phyloP scores from a whole-genome alignment of 1,140 invertebrate species.

The Tetramorium parvispinum region DNA sequence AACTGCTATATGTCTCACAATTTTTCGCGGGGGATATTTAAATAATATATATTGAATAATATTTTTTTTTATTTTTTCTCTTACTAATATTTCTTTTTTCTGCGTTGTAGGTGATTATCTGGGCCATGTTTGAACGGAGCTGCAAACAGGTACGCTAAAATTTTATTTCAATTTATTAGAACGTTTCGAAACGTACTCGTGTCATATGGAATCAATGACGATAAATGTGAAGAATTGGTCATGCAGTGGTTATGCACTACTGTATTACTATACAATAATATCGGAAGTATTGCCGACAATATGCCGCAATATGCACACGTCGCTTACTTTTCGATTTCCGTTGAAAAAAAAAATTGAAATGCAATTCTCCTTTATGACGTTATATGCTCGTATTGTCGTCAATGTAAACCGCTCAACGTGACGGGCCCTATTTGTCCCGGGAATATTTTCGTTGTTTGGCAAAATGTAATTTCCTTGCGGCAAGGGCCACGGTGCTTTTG shows the following conservation, averaged over 20 bases:
- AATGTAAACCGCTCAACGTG: conserved; percentile 47
- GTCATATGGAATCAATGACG: not conserved
- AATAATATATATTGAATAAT: not conserved
- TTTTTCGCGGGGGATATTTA: conserved; percentile 9
- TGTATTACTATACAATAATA: conserved; percentile 30
- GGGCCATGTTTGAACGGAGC: not conserved
- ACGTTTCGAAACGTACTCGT: not conserved
- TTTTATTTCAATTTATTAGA: not conserved
- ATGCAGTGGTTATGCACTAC: not conserved
- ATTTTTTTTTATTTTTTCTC: not conserved
- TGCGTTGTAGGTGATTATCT: conserved; percentile 50
- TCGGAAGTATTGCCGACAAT: conserved; percentile 4
- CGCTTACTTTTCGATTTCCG: conserved; percentile 41
- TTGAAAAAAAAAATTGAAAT: conserved; percentile 60
- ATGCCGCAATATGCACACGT: conserved; percentile 14
- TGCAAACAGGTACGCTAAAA: conserved; percentile 48
- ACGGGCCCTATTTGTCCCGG: conserved; percentile 18
- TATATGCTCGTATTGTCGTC: conserved; percentile 32
- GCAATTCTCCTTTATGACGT: conserved; percentile 48
- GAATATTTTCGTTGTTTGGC: conserved; percentile 64
- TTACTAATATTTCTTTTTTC: conserved; percentile 1
- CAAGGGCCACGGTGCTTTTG: not conserved
- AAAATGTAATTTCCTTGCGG: conserved; percentile 68
- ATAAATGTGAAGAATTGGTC: not conserved
- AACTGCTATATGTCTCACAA: not conserved